Conservation (phyloP, 2,113 vertebrate genomes). For the Nettapus auritus region DNA sequence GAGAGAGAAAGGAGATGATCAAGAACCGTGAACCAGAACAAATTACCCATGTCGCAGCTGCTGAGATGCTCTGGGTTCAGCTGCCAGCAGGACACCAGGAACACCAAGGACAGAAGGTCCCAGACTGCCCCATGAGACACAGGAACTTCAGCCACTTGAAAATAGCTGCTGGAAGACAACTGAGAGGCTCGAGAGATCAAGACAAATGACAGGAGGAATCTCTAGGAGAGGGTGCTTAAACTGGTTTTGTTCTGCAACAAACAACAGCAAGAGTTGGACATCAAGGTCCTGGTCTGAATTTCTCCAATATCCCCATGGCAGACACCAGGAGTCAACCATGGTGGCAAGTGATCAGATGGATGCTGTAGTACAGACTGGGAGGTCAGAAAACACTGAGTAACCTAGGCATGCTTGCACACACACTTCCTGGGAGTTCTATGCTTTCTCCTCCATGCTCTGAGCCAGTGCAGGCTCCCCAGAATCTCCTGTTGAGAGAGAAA, state of each 20-base stretch:
- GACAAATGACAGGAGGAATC: neutral
- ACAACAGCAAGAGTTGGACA: neutral
- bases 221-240: neutral
- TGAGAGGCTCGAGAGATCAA: neutral
- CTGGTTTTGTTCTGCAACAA: neutral
- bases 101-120: neutral
- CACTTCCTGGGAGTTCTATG: neutral
- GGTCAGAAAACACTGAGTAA: neutral
- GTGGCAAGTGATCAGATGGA: neutral
- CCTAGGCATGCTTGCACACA: neutral
- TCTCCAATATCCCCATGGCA: fast-evolving
- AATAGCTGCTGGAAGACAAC: neutral
- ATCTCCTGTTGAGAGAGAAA: neutral
- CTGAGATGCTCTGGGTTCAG: neutral
- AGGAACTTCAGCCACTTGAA: neutral
- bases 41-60: neutral
- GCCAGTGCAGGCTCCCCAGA: neutral
- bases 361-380: neutral
- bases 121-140: neutral
- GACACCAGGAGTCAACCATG: neutral
- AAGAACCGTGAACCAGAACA: neutral
- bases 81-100: neutral
- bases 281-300: neutral
- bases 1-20: neutral
- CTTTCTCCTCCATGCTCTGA: neutral